Evolutionary conservation across 1,140 invertebrate species (phyloP).

Genomic region (Nylanderia fulva): DNA sequence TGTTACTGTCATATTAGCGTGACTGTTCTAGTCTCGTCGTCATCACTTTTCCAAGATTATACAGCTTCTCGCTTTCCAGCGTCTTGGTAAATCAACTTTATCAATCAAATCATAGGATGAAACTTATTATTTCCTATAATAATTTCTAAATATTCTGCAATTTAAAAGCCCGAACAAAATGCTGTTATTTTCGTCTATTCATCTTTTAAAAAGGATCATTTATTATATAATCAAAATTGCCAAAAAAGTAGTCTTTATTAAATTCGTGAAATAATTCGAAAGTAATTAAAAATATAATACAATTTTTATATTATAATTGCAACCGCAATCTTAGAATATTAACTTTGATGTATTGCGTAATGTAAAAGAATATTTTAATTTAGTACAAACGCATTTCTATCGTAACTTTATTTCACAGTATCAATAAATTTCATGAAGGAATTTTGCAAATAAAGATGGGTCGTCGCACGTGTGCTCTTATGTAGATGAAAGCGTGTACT

Average conservation of each 20-base stretch:
- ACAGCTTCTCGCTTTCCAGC: conserved; percentile 27
- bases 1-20: conserved; percentile 4
- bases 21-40: conserved; percentile 3
- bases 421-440: conserved; percentile 8
- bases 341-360: background rate
- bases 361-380: conserved; percentile 34
- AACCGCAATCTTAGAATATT: conserved; percentile 1
- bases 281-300: background rate
- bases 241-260: background rate
- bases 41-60: conserved; percentile 26
- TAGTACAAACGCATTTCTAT: background rate
- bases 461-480: background rate
- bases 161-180: background rate
- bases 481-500: conserved; percentile 18
- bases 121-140: conserved; percentile 10
- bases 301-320: background rate
- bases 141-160: background rate
- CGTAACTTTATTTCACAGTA: background rate
- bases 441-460: background rate
- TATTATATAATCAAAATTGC: conserved; percentile 17
- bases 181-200: background rate
- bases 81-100: conserved; percentile 21
- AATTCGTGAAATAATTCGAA: background rate
- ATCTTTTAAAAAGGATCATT: background rate
- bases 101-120: too few relatives aligned